Conservation (phyloP, 2,888 invertebrate genomes). For the Oscheius myriophilus region DNA sequence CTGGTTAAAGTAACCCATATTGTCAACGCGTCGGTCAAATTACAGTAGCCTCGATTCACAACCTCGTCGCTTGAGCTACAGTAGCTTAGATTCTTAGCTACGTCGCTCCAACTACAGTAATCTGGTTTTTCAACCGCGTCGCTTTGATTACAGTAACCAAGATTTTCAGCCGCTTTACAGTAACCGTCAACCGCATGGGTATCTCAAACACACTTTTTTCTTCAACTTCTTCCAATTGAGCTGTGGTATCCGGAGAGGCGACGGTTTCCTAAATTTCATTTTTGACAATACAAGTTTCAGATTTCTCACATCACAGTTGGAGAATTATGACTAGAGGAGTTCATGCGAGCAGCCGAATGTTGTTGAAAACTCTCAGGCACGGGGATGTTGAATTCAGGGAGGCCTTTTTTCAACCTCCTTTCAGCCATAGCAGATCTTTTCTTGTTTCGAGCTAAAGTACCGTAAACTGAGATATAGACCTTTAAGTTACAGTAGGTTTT, state of each 20-base stretch:
- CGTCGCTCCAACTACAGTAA: too few species aligned
- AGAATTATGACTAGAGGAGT: conserved; percentile 1
- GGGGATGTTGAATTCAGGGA: conserved; percentile 52
- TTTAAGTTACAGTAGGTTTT: conserved; percentile 52
- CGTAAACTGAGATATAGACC: neutral
- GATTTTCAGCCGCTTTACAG: too few species aligned
- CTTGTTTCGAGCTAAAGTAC: conserved; percentile 56
- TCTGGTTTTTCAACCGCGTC: too few species aligned
- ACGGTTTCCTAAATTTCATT: conserved; percentile 1
- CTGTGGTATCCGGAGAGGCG: conserved; percentile 21
- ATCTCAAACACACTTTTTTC: conserved; percentile 33
- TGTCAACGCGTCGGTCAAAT: too few species aligned
- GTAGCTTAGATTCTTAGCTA: too few species aligned
- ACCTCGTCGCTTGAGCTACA: too few species aligned
- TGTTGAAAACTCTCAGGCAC: conserved; percentile 54
- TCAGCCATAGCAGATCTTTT: conserved; percentile 61
- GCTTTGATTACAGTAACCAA: too few species aligned
- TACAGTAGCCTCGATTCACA: too few species aligned
- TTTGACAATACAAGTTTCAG: too few species aligned
- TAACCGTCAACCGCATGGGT: too few species aligned
- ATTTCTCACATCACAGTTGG: conserved; percentile 1
- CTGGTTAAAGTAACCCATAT: too few species aligned
- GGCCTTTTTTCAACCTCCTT: conserved; percentile 57
- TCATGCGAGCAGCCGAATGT: neutral
- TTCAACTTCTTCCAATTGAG: conserved; percentile 39